Conservation (phyloP, 2,113 vertebrate genomes). For the Corythoichthys intestinalis region DNA sequence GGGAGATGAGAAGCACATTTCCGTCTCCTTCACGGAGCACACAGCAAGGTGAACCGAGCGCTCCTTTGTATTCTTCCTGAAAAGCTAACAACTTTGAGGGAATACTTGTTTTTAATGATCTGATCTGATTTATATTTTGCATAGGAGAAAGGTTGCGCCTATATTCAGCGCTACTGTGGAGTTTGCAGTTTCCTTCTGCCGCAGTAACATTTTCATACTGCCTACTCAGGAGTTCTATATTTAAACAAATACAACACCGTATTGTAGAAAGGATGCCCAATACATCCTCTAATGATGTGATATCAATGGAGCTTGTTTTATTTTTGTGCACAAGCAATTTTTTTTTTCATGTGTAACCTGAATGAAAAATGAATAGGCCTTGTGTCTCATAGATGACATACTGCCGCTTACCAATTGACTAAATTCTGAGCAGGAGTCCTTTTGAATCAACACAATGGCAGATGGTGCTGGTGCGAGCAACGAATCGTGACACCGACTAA, state of each 20-base stretch:
- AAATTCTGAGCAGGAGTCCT: conserved; percentile 41
- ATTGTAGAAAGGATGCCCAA: not conserved
- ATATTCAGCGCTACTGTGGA: not conserved
- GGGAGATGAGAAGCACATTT: conserved; percentile 47
- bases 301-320: not conserved
- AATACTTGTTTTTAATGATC: not conserved
- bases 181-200: conserved; percentile 21
- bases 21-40: conserved; percentile 50
- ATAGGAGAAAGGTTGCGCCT: not conserved
- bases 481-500: conserved; percentile 46
- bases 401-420: conserved; percentile 52
- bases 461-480: conserved; percentile 50
- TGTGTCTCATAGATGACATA: conserved; percentile 28
- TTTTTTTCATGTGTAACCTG: conserved; percentile 2
- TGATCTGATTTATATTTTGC: not conserved
- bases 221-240: conserved; percentile 27
- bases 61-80: not conserved
- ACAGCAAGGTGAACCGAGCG: conserved; percentile 34
- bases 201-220: conserved; percentile 23
- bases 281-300: not conserved
- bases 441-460: conserved; percentile 27
- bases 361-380: conserved; percentile 36
- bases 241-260: not conserved
- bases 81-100: not conserved
- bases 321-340: conserved; percentile 15